A percentile compares a stretch with the other conserved stretches of the same genome.
These are phyloP conservation scores for Bombus haemorrhoidalis DNA, from an alignment of 1,140 invertebrate species.

Conservation along the genomic window DNA sequence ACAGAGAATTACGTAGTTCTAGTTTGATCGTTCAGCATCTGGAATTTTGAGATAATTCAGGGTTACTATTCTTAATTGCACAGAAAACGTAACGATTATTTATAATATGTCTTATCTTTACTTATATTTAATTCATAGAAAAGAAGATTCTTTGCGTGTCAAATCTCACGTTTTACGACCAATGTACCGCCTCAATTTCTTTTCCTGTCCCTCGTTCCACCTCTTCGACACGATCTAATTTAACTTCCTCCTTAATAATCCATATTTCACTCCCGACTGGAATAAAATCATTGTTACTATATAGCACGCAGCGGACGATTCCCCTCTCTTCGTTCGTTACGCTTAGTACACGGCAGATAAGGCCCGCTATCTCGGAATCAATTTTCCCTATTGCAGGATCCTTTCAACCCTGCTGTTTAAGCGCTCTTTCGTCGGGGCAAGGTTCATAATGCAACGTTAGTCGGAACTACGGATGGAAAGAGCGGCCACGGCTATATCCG, in stretches of 20 bases:
- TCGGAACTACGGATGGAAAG: neutral
- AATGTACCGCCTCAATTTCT: neutral
- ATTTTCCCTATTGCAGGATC: neutral
- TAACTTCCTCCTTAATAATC: neutral
- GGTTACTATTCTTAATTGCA: no score
- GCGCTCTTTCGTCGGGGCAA: neutral
- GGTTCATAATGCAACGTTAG: constrained; percentile 28
- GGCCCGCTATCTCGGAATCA: neutral
- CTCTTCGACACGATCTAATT: no score
- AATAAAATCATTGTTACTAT: neutral
- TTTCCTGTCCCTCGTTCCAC: neutral
- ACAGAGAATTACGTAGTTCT: neutral
- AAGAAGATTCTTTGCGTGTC: neutral
- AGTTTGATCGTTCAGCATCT: neutral
- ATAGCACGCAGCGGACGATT: neutral
- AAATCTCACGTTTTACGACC: neutral
- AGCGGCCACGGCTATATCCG: neutral
- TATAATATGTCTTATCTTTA: neutral
- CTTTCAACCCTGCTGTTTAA: constrained; percentile 34
- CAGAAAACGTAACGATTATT: no score
- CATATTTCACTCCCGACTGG: neutral
- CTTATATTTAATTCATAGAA: neutral
- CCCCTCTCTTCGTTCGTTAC: no score
- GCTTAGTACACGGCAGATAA: no score
- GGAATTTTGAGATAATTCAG: neutral